Conservation (phyloP, 2,888 invertebrate species). For the Cabera pusaria region DNA sequence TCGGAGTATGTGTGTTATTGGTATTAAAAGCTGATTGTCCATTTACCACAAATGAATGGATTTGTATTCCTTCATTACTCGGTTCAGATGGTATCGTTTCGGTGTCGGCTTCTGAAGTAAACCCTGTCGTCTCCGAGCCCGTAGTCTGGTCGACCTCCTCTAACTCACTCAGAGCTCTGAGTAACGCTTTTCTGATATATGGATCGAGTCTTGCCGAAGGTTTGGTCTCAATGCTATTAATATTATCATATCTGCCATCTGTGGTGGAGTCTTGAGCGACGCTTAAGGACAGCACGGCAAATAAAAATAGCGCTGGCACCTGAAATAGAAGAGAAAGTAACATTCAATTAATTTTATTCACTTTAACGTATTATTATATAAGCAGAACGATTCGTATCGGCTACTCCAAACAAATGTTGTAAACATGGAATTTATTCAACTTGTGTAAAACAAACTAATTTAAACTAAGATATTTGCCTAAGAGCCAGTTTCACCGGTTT, state of each 20-base stretch:
- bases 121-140: slow-evolving; percentile 56
- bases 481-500: too few relatives aligned
- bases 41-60: slow-evolving; percentile 83
- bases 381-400: slow-evolving; percentile 1
- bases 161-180: slow-evolving; percentile 89
- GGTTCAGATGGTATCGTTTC: slow-evolving; percentile 42
- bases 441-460: too few relatives aligned
- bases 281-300: slow-evolving; percentile 49
- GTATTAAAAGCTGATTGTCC: slow-evolving; percentile 71
- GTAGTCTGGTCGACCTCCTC: slow-evolving; percentile 84
- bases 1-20: slow-evolving; percentile 55
- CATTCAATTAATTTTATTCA: background rate
- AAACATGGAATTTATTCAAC: too few relatives aligned
- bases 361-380: background rate
- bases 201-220: slow-evolving; percentile 87
- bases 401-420: background rate
- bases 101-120: slow-evolving; percentile 53
- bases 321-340: slow-evolving; percentile 40
- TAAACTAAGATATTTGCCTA: too few relatives aligned
- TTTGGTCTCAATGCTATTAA: slow-evolving; percentile 70
- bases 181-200: slow-evolving; percentile 88
- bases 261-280: slow-evolving; percentile 57
- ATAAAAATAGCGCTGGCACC: slow-evolving; percentile 55
- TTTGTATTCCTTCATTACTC: slow-evolving; percentile 68
- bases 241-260: slow-evolving; percentile 56